Conservation (phyloP, 2,797 vertebrate genomes). For the Chelon labrosus region DNA sequence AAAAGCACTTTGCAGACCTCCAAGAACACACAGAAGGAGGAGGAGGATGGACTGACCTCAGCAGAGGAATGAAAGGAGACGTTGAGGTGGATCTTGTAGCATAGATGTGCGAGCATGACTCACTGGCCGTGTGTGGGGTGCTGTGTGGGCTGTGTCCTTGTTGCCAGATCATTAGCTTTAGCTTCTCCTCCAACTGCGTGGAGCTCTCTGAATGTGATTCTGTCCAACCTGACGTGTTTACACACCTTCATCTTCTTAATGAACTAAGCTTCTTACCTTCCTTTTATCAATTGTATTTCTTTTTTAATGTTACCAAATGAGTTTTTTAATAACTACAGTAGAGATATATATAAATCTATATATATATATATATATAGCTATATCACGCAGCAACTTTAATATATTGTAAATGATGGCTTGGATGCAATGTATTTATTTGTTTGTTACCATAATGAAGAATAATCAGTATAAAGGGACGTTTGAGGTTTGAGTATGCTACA, state of each 20-base stretch:
- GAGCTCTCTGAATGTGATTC: slow-evolving; percentile 85
- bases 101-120: slow-evolving; percentile 67
- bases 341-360: slow-evolving; percentile 65
- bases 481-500: slow-evolving; percentile 74
- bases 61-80: slow-evolving; percentile 50
- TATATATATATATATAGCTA: slow-evolving; percentile 73
- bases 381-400: slow-evolving; percentile 87
- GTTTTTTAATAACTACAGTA: slow-evolving; percentile 81
- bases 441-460: slow-evolving; percentile 84
- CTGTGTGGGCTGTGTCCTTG: slow-evolving; percentile 72
- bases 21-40: slow-evolving; percentile 47
- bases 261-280: slow-evolving; percentile 83
- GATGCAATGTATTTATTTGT: slow-evolving; percentile 90
- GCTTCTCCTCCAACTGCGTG: slow-evolving; percentile 74
- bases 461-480: slow-evolving; percentile 81
- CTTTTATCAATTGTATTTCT: slow-evolving; percentile 69
- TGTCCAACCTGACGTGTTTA: slow-evolving; percentile 83
- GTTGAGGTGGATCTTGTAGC: slow-evolving; percentile 62
- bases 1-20: slow-evolving; percentile 71
- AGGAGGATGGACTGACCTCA: slow-evolving; percentile 56
- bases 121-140: slow-evolving; percentile 58
- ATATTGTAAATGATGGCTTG: slow-evolving; percentile 90
- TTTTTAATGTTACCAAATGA: slow-evolving; percentile 84
- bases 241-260: slow-evolving; percentile 81
- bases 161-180: slow-evolving; percentile 80